These are phyloP conservation scores for Cyprinella venusta DNA, from an alignment of 2,797 vertebrate species.

Conservation along the genomic window DNA sequence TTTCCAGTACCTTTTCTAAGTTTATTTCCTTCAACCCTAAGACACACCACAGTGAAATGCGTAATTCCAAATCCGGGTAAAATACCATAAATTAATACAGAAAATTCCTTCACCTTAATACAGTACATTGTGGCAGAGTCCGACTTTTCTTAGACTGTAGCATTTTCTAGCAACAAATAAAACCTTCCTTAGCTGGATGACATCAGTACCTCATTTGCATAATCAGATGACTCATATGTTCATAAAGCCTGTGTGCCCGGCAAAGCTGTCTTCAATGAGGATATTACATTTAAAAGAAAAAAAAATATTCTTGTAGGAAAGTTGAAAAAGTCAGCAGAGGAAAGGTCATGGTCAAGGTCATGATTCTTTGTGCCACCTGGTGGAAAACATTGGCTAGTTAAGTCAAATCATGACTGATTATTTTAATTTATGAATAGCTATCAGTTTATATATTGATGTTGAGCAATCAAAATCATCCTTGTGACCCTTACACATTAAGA, in stretches of 20 bases:
- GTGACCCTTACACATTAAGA: no score
- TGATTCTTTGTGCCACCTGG: background rate
- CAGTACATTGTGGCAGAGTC: background rate
- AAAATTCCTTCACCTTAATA: background rate
- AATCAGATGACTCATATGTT: background rate
- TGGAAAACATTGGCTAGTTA: background rate
- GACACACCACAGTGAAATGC: background rate
- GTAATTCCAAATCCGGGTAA: background rate
- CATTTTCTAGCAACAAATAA: background rate
- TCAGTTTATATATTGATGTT: background rate
- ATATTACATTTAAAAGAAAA: background rate
- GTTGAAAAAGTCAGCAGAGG: background rate
- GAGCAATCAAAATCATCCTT: background rate
- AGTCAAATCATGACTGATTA: background rate
- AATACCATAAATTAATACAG: background rate
- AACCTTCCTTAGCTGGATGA: background rate
- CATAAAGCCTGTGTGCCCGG: background rate
- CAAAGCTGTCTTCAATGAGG: background rate
- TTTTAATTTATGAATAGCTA: background rate
- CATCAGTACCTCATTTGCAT: background rate
- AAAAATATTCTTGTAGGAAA: background rate
- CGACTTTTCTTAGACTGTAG: background rate
- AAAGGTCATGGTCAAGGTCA: conserved; percentile 1
- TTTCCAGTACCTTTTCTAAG: background rate
- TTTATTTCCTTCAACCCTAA: background rate